Evolutionary conservation across 1,140 invertebrate genomes (phyloP).

Genomic region (Trinorchestia longiramus): DNA sequence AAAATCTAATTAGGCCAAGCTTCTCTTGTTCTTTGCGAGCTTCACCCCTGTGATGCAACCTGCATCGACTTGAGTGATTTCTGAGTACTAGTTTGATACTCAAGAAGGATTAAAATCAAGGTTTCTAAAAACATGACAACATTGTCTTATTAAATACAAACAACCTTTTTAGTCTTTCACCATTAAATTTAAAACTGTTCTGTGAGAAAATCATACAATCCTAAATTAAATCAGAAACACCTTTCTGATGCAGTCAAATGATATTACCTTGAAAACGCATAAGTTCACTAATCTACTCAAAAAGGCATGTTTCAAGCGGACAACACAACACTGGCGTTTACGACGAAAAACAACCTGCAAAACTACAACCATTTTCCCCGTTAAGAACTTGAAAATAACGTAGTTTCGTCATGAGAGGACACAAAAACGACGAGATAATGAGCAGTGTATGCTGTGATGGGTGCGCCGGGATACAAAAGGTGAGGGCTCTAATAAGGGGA

Average conservation of each 20-base stretch:
- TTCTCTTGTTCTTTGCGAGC: no score
- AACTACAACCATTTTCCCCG: background rate
- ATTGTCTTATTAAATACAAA: no score
- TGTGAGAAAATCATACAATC: no score
- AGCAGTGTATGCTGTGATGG: background rate
- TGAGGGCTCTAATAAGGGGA: constrained; percentile 1
- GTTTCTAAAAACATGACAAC: no score
- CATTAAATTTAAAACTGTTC: no score
- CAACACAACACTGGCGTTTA: background rate
- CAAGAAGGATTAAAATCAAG: no score
- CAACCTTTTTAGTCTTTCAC: no score
- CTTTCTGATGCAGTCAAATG: background rate
- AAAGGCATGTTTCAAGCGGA: background rate
- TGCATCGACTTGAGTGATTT: no score
- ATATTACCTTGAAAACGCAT: background rate
- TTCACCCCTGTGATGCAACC: no score
- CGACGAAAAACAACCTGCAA: background rate
- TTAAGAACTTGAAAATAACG: background rate
- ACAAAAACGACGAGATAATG: background rate
- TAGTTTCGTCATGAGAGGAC: background rate
- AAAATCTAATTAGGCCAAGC: no score
- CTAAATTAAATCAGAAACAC: background rate
- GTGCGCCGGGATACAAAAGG: background rate
- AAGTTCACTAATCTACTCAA: background rate
- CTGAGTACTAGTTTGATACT: no score